phyloP scores from a whole-genome alignment of 1,140 invertebrate species.

The Megathymus violae region DNA sequence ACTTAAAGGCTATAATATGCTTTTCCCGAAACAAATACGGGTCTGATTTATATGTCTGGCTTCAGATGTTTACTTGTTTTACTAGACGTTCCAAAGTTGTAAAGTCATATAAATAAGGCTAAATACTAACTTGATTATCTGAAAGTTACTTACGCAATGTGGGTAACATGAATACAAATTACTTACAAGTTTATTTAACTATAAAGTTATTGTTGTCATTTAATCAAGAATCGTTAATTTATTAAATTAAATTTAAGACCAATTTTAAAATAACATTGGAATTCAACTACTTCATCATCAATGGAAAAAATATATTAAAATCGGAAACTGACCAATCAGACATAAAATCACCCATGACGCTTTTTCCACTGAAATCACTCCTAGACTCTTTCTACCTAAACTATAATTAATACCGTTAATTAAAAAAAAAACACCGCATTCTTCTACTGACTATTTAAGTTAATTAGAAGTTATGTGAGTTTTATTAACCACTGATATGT shows the following conservation, averaged over 20 bases:
- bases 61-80: conserved; percentile 43
- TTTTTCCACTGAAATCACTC: too few relatives aligned
- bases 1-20: not conserved
- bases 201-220: too few relatives aligned
- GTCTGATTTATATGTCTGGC: conserved; percentile 71
- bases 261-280: too few relatives aligned
- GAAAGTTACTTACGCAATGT: conserved; percentile 12
- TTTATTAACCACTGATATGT: conserved; percentile 73
- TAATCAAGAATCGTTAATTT: too few relatives aligned
- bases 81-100: conserved; percentile 36
- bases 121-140: not conserved
- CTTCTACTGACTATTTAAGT: not conserved
- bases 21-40: not conserved
- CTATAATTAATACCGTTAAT: too few relatives aligned
- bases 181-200: too few relatives aligned
- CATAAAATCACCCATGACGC: too few relatives aligned
- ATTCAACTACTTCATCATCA: too few relatives aligned
- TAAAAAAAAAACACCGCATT: not conserved
- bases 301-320: too few relatives aligned
- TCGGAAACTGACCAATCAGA: too few relatives aligned
- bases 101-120: conserved; percentile 3
- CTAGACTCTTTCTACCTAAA: too few relatives aligned
- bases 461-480: conserved; percentile 59
- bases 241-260: too few relatives aligned
- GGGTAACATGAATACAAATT: conserved; percentile 18